Percentiles rank a stretch among this genome's conserved stretches.
phyloP scores from a whole-genome alignment of 2,888 invertebrate species.

The Spatulosminthurus flaviceps region DNA sequence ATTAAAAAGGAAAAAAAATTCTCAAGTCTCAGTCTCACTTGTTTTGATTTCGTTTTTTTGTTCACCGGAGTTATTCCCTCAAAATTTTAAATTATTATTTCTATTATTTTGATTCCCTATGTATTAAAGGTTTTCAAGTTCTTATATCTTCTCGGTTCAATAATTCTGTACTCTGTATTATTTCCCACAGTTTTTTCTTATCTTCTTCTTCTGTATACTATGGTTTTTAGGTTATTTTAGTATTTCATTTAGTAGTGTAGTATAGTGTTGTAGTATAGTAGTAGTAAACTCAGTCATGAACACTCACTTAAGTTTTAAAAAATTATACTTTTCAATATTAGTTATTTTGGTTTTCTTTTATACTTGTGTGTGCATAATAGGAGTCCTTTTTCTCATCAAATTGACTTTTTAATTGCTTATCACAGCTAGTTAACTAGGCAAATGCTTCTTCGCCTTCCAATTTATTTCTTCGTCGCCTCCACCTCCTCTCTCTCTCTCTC shows the following conservation, averaged over 20 bases:
- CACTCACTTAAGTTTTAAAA: constrained; percentile 40
- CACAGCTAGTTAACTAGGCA: constrained; percentile 48
- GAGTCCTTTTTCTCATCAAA: constrained; percentile 37
- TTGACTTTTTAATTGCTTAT: constrained; percentile 48
- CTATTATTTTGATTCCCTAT: constrained; percentile 11
- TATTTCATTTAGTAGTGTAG: background rate
- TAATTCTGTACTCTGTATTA: constrained; percentile 43
- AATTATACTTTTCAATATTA: constrained; percentile 36
- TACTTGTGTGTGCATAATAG: constrained; percentile 38
- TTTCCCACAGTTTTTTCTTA: background rate
- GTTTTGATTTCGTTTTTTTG: constrained; percentile 45
- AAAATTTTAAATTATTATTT: background rate
- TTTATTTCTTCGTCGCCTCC: constrained; percentile 19
- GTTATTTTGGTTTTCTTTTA: constrained; percentile 39
- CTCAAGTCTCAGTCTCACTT: constrained; percentile 50
- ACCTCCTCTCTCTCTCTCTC: background rate
- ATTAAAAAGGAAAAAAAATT: constrained; percentile 37
- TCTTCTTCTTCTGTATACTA: background rate
- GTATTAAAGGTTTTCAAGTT: background rate
- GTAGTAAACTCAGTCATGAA: constrained; percentile 45
- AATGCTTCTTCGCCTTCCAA: constrained; percentile 37
- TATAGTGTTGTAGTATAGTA: constrained; percentile 25
- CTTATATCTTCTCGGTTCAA: constrained; percentile 25
- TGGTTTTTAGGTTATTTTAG: background rate
- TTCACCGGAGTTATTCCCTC: constrained; percentile 38